Evolutionary conservation across 2,888 invertebrate species (phyloP), one percentile per base, ranked within the genome.

Genomic region (Drosophila tanythrix): DNA sequence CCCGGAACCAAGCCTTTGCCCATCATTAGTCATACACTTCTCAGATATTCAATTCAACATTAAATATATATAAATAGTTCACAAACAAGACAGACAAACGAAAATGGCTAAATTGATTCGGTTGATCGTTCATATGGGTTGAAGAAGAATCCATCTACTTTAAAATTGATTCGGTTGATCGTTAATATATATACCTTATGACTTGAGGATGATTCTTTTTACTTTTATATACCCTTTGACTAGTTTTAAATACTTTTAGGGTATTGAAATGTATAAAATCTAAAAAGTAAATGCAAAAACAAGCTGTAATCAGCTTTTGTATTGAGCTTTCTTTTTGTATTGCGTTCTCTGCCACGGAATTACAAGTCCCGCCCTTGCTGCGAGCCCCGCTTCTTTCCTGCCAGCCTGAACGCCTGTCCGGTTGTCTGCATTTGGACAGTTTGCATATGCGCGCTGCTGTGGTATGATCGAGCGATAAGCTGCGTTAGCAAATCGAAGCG

Each of bases 361-460:
- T 62, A 62, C 58, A 56, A 51, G 51, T 13, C 5, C 8, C n/a
- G 25, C 27, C 13, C 18, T 13, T 29, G 4, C 11, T 36, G 27
- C 10, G 27, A 8, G 31, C 13, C 25, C 36, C 31, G 48, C 33
- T 21, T 18, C 56, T 29, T 31, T 61, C 21, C 35, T 18, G 3
- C 11, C 29, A 2, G 25, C 40, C 25, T 46, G 31, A 31, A 51
- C 11, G 21, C 38, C 13, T 18, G 36, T 38, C 29, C 25, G 38
- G 3, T 35, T 36, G 40, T 48, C 53, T 50, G 62, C 65, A 70
- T 58, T 62, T 78, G 67, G 76, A 79, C 84, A 81, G 62, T 58
- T 70, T 68, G 76, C 82, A 78, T 81, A 76, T 88, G 86, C 70
- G 60, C 73, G 35, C 60, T 70, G 79, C 88, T 87, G 87, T 90